A percentile compares a stretch with the other conserved stretches of the same genome.
Evolutionary conservation across 1,140 invertebrate species (phyloP).

Genomic region (Micrasema longulum): DNA sequence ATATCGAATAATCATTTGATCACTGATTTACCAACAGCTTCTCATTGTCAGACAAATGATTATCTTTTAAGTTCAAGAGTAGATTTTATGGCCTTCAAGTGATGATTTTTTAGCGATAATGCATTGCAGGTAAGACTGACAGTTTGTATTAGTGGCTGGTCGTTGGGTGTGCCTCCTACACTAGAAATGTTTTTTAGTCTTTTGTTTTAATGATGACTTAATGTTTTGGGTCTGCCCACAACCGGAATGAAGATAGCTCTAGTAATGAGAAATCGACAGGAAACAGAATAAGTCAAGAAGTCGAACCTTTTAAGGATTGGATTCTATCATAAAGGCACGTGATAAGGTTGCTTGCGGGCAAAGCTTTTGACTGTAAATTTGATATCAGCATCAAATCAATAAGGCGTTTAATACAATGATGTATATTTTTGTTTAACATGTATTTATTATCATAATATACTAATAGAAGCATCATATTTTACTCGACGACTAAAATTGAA

Average conservation of each 20-base stretch:
- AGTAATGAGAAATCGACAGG: constrained; percentile 1
- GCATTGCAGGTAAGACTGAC: no score
- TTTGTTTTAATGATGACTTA: constrained; percentile 29
- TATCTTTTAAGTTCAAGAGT: constrained; percentile 22
- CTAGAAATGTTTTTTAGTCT: not conserved
- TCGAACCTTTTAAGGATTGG: constrained; percentile 17
- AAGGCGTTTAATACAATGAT: no score
- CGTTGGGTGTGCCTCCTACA: constrained; percentile 16
- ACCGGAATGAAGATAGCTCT: not conserved
- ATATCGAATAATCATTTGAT: no score
- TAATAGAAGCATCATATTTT: no score
- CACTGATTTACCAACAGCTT: no score
- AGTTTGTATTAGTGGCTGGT: constrained; percentile 7
- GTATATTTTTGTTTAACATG: no score
- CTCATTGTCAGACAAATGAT: constrained; percentile 8
- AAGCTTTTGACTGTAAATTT: no score
- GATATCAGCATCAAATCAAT: no score
- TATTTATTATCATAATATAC: no score
- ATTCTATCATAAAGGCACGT: no score
- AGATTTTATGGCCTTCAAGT: constrained; percentile 13
- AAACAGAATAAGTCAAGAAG: constrained; percentile 21
- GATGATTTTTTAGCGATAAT: constrained; percentile 9
- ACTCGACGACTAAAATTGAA: no score
- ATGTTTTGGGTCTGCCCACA: constrained; percentile 18
- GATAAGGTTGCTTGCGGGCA: no score